Evolutionary conservation across 2,113 vertebrate species (phyloP).

Genomic region (Pheucticus melanocephalus): DNA sequence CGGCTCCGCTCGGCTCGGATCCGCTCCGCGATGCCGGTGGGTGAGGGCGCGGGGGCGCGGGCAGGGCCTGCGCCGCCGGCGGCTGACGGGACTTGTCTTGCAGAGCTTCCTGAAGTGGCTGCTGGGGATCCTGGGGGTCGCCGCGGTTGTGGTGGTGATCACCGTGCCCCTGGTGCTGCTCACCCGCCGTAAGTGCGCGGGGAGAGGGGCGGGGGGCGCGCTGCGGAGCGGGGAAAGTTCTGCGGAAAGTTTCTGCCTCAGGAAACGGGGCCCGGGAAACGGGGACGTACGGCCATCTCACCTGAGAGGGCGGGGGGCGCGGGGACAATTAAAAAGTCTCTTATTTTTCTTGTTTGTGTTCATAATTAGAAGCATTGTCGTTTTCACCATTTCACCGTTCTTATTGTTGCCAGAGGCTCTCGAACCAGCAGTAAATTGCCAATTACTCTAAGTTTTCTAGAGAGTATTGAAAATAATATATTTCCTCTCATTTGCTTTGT

Average conservation of each 20-base stretch:
- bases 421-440: not conserved
- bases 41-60: not conserved
- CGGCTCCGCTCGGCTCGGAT: too few relatives aligned
- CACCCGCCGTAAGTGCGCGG: slow-evolving; percentile 59
- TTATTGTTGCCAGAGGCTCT: not conserved
- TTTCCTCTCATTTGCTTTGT: not conserved
- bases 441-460: not conserved
- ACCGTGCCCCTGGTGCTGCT: slow-evolving; percentile 70
- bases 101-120: slow-evolving; percentile 74
- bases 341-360: too few relatives aligned
- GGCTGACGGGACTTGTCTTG: not conserved
- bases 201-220: not conserved
- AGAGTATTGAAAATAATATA: not conserved
- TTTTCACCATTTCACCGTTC: not conserved
- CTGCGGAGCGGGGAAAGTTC: not conserved
- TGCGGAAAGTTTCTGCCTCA: not conserved
- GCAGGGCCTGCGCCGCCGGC: not conserved
- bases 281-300: not conserved
- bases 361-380: not conserved
- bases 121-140: slow-evolving; percentile 59
- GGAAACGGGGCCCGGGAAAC: rapidly evolving
- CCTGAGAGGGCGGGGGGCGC: not conserved
- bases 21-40: not conserved
- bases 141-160: slow-evolving; percentile 48
- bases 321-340: rapidly evolving